Conservation (phyloP, 1,140 invertebrate genomes). For the Asobara japonica region DNA sequence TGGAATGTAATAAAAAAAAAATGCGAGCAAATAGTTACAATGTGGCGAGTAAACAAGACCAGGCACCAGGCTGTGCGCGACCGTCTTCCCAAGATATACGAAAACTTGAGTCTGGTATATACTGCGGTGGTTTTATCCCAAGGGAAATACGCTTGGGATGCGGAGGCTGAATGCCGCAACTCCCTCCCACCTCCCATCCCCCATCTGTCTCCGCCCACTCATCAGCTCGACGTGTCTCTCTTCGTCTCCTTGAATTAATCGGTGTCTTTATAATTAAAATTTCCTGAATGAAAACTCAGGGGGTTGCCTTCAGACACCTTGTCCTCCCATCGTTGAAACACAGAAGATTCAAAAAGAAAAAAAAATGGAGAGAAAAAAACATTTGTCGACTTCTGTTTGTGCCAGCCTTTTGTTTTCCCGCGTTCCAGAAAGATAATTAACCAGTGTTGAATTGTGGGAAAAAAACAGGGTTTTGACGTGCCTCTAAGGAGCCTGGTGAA, state of each 20-base stretch:
- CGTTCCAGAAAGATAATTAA: neutral
- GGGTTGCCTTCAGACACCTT: neutral
- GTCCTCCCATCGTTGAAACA: neutral
- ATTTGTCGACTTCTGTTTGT: neutral
- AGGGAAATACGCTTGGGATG: slow-evolving; percentile 33
- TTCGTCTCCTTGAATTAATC: slow-evolving; percentile 26
- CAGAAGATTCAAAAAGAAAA: slow-evolving; percentile 3
- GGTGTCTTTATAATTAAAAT: slow-evolving; percentile 25
- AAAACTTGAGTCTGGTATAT: neutral
- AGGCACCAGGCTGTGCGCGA: neutral
- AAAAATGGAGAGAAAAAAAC: neutral
- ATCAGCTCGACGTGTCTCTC: neutral
- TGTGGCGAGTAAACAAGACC: slow-evolving; percentile 1
- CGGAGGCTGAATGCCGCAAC: slow-evolving; percentile 15
- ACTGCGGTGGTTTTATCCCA: slow-evolving; percentile 12
- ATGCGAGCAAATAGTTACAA: neutral
- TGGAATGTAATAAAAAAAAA: too few relatives aligned
- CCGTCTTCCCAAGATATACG: neutral
- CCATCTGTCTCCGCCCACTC: neutral
- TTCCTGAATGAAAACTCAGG: slow-evolving; percentile 20
- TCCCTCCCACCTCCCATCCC: neutral
- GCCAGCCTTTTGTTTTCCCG: neutral
- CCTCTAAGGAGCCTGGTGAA: neutral
- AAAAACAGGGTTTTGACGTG: neutral
- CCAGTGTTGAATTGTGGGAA: neutral